These are phyloP conservation scores for Eupithecia inturbata DNA, from an alignment of 2,888 invertebrate species.

Conservation along the genomic window DNA sequence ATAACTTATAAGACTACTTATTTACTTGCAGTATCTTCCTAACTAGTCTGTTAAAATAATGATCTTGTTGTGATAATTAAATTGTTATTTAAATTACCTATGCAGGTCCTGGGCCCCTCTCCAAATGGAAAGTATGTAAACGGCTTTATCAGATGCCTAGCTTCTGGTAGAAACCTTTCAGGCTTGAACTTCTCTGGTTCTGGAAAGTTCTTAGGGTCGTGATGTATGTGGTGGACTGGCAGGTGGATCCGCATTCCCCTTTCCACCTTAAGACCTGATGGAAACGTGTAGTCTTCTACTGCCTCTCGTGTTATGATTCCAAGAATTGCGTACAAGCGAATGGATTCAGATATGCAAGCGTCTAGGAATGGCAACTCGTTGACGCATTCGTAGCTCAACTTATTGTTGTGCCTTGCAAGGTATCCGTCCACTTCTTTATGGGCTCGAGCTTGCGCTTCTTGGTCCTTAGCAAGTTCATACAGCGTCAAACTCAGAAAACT, in stretches of 20 bases:
- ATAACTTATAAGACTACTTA: not conserved
- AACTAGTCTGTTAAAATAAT: too few species aligned
- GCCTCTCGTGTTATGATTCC: conserved; percentile 54
- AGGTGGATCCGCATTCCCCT: conserved; percentile 58
- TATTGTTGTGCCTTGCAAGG: conserved; percentile 46
- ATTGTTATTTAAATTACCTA: conserved; percentile 52
- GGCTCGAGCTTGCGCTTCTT: conserved; percentile 49
- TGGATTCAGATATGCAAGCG: conserved; percentile 56
- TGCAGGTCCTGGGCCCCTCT: conserved; percentile 61
- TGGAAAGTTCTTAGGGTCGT: conserved; percentile 55
- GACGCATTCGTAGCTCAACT: conserved; percentile 56
- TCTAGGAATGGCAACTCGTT: conserved; percentile 56
- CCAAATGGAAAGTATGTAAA: conserved; percentile 63
- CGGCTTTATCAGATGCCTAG: conserved; percentile 50
- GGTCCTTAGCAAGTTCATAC: conserved; percentile 59
- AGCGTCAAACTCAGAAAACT: conserved; percentile 53
- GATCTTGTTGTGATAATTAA: too few species aligned
- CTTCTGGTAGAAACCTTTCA: conserved; percentile 57
- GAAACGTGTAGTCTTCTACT: conserved; percentile 58
- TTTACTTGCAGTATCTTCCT: too few species aligned
- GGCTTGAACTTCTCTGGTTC: conserved; percentile 59
- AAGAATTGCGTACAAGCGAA: conserved; percentile 58
- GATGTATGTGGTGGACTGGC: conserved; percentile 59
- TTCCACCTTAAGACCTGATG: conserved; percentile 56
- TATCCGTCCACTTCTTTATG: conserved; percentile 59